Base-by-base conservation (phyloP, 2,888 invertebrate species). In the Dyspetes luteomarginatus region DNA sequence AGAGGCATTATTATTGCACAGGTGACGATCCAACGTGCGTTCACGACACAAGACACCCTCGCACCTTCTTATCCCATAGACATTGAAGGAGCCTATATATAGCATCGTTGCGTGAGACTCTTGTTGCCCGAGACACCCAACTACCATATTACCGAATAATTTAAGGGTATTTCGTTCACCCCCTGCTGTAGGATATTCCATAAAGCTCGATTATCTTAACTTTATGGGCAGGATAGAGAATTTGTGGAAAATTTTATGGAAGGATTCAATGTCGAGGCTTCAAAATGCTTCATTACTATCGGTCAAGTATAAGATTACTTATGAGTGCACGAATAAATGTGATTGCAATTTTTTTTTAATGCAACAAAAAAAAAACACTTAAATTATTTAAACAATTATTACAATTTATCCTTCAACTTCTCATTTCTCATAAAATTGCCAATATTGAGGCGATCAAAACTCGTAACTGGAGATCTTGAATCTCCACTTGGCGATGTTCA, bases 141-240 rank as follows among this genome's bases (percentile, higher is more conserved):
- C 83, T 84, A 82, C 86, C 86, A 89, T 89, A 90, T 89, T 88
- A 85, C 89, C 86, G 88, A 87, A 90, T 89, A 90, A 90, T 89
- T 90, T 89, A 86, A 36, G 83, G 81, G 89, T 89, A 89, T 89
- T 88, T 90, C 87, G 89, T 85, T 81, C 60, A 78, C 65, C 58
- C 73, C 68, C 24, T 67, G 78, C 72, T 9, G 4, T 12, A 17
- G 17, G 30, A 58, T 45, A 30, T 43, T 64, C 45, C 41, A 19
- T 9, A 17, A 43, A 19, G 0, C 30, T 56, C 48, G 28, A 65
- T 45, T 48, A 24, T 56, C 56, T 24, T 56, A 19, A 12, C 45
- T 22, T 30, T 17, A 30, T 17, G 30, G 26, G 15, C 5, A 30
- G n/a, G 30, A 12, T 2, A 24, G 30, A 36, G 30, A 17, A 17